Evolutionary conservation across 2,797 vertebrate species (phyloP), one percentile per base, ranked within the genome.

Genomic region (Sorex maritimensis): DNA sequence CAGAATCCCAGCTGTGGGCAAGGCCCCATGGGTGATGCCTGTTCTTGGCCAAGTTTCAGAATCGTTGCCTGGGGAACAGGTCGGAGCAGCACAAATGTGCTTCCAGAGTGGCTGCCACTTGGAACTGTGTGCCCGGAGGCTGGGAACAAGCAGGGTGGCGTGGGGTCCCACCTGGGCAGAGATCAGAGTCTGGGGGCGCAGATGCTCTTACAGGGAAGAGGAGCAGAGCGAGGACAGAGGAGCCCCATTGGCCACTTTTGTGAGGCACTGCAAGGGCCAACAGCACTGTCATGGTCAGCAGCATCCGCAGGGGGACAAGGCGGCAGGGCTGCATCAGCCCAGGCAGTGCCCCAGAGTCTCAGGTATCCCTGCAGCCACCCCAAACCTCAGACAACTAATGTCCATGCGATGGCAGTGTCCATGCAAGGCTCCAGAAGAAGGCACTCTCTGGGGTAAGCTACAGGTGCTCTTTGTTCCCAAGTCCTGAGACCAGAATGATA

Each of bases 381-480:
- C 83, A 61, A 61, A 85, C 46, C 46, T 61, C n/a, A 86, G 34
- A 91, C 26, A 78, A 63, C 21, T 89, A 38, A n/a, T 6, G 19
- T 3, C 67, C 26, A 63, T 44, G 8, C 72, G 79, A 12, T 5
- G 10, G 73, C 34, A 46, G 24, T 21, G 23, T 38, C 9, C 68
- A 41, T 75, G 49, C 58, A 61, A 21, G 58, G 19, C 21, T 61
- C 58, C 17, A 61, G 21, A 17, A 21, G 21, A 61, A 61, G 58
- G 0, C 19, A 61, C 19, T 61, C 15, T 61, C 68, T 81, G 52
- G 52, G 75, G 78, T 82, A 49, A 81, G 58, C 49, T 69, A 49
- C 13, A 81, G 75, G 72, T 14, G 10, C 65, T 91, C 71, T 80
- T 84, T 41, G 30, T 91, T 52, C 23, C 41, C 14, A 94, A 81